Base-by-base conservation (phyloP, 2,888 invertebrate genomes). In the Dryobotodes eremita region DNA sequence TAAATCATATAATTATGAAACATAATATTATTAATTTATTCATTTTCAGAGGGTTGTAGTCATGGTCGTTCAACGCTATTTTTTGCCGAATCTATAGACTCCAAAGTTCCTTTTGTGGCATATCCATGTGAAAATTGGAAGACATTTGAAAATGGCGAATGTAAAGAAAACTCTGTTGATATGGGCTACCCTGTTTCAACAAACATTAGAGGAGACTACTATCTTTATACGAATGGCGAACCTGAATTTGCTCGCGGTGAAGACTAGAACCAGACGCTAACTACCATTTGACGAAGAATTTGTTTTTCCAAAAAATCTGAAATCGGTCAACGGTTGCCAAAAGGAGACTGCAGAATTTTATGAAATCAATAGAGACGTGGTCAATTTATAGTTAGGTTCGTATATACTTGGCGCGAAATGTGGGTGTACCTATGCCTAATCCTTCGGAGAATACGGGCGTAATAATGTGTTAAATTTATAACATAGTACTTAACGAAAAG, bases 11-110 rank as follows among this genome's bases (percentile, higher is more conserved):
- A 36, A 36, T 36, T 36, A 50, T 50, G 1, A 53, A 53, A 70
- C 10, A 13, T 15, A 53, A 17, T 55, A n/a, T 36, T 17, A n/a
- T 70, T 59, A 36, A 36, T 36, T 62, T 62, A 23, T 80, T 86
- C 53, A 83, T 89, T 95, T 95, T 71, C 94, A 97, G 98, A 98
- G 89, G 97, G 97, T 10, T 98, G 98, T 94, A 98, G 98, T 90
- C 98, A 98, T 92, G 97, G 97, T 0, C 97, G 98, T 76, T 97
- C 98, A 1, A 97, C 97, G 90, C 92, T 96, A 83, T 98, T 97
- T 88, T 98, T 97, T 92, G 97, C 96, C 0, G 98, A 98, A 91
- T 98, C 98, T 7, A 97, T 98, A 68, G 93, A 94, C n/a, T 93
- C 96, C 2, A 92, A 94, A 0, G 90, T 90, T 59, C 97, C 97